A percentile compares a stretch with the other conserved stretches of the same genome.
phyloP scores from a whole-genome alignment of 2,113 vertebrate species.

The Centropus bengalensis region DNA sequence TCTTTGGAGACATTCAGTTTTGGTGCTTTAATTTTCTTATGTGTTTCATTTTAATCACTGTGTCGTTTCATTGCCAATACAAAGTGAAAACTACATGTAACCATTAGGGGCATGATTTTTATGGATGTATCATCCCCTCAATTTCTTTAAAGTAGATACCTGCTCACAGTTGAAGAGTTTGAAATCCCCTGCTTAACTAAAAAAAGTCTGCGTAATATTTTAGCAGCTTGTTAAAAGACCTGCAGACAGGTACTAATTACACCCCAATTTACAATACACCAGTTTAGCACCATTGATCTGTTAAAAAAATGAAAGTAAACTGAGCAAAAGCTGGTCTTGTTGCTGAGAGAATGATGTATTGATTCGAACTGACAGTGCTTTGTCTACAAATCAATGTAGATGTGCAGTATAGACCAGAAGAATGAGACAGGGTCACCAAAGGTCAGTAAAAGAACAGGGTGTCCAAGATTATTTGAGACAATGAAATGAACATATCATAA shows the following conservation, averaged over 20 bases:
- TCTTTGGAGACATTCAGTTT: background rate
- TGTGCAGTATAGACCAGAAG: conserved; percentile 78
- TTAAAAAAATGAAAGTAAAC: conserved; percentile 84
- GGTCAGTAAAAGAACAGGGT: conserved; percentile 80
- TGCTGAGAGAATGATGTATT: conserved; percentile 94
- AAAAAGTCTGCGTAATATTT: conserved; percentile 25
- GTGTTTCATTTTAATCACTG: background rate
- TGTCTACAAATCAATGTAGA: conserved; percentile 87
- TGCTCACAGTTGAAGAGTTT: background rate
- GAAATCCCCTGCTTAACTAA: background rate
- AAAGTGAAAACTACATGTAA: background rate
- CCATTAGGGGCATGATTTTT: background rate
- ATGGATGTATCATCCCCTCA: background rate
- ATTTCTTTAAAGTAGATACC: background rate
- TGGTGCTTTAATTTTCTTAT: background rate
- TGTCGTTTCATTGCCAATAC: background rate
- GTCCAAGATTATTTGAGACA: conserved; percentile 68
- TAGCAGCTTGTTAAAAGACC: conserved; percentile 75
- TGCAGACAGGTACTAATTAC: conserved; percentile 84
- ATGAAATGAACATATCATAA: conserved; percentile 83
- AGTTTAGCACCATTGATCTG: conserved; percentile 84
- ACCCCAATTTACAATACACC: conserved; percentile 85
- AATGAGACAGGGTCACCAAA: conserved; percentile 79
- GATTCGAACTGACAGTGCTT: conserved; percentile 89
- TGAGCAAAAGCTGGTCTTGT: conserved; percentile 79